Conservation (phyloP, 2,797 vertebrate species). For the Labeo calbasu region DNA sequence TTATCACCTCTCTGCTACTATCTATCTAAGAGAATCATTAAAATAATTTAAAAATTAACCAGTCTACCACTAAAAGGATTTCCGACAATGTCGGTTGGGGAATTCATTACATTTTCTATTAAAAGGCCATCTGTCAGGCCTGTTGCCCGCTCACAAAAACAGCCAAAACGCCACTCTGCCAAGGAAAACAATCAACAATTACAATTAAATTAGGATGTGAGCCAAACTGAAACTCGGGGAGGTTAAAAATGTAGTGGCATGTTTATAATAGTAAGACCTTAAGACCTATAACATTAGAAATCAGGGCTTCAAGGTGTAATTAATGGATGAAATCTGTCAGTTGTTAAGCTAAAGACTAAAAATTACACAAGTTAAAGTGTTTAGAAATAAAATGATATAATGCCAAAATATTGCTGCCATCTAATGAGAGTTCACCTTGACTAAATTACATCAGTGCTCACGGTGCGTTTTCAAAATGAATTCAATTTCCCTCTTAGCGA, state of each 20-base stretch:
- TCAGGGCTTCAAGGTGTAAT: neutral
- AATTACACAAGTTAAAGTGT: neutral
- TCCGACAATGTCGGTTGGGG: slow-evolving; percentile 11
- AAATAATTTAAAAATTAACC: slow-evolving; percentile 38
- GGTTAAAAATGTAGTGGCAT: neutral
- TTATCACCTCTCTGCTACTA: neutral
- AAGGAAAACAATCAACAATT: slow-evolving; percentile 46
- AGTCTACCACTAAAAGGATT: slow-evolving; percentile 38
- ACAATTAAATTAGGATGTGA: slow-evolving; percentile 25
- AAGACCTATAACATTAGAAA: neutral
- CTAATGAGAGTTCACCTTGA: slow-evolving; percentile 6
- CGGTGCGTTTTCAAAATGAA: neutral
- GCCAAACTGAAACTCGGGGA: neutral
- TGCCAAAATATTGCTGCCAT: neutral
- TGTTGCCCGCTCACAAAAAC: slow-evolving; percentile 19
- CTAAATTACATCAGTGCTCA: neutral
- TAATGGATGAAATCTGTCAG: neutral
- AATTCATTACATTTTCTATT: slow-evolving; percentile 46
- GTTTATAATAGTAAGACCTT: neutral
- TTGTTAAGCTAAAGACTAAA: neutral
- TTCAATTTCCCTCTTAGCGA: neutral
- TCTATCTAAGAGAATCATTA: slow-evolving; percentile 12
- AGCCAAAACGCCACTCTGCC: slow-evolving; percentile 44
- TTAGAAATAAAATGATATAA: neutral
- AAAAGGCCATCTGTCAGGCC: slow-evolving; percentile 46